Base-by-base conservation (phyloP, 2,113 vertebrate genomes). In the Poecilia latipinna region DNA sequence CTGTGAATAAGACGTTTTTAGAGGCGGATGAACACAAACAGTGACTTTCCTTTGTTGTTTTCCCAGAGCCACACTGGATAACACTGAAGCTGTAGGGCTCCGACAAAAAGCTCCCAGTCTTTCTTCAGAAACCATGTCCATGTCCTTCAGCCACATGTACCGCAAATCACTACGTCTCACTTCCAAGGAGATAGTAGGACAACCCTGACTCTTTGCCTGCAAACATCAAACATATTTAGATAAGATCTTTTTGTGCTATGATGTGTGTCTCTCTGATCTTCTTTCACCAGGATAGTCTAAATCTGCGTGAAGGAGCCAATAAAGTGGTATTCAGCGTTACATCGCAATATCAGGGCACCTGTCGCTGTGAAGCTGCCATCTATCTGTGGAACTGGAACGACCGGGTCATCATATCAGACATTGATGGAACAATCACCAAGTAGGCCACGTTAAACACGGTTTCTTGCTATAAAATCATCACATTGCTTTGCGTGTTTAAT, bases 371-470 rank as follows among this genome's bases (percentile, higher is more conserved):
- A 90, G 97, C 95, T 74, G 95, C 96, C 60, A 98, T 99, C 91
- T 99, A 97, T 91, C 91, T 98, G 83, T 99, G 98, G 97, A 96
- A 96, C 78, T 98, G 98, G 95, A 90, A 97, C 0, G 97, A 99
- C 89, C 96, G 93, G 31, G 95, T 99, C 90, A 94, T 99, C 87
- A 96, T 98, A 88, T 99, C 97, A 0, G 97, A 99, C 92, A 99
- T 99, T 0, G 97, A 98, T 0, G 97, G 97, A 65, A 99, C 97
- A 82, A 98, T 99, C 89, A 99, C 97, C 19, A 99, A 95, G 97
- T 98, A 92, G 95, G 92, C 64, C 24, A 15, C 17, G 26, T 63
- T 28, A 37, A 4, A 28, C 4, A 8, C 7, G 0, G 60, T 62
- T 29, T 6, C 17, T 61, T 48, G 44, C 17, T 48, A 48, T 19